Base-by-base conservation (phyloP, 1,140 invertebrate genomes). In the Heliconius nattereri region DNA sequence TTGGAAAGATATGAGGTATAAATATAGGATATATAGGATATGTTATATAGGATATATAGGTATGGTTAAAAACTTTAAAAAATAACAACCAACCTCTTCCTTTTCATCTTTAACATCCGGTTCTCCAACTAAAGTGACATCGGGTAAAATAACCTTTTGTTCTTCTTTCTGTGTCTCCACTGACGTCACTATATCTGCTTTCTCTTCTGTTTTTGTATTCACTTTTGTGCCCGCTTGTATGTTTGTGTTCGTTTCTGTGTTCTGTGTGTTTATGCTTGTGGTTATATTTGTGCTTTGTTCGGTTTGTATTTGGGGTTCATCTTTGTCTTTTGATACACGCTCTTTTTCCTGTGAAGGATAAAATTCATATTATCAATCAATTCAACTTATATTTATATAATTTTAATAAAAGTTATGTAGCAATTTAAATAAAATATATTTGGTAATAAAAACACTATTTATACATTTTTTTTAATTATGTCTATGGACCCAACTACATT, bases 41-140 rank as follows among this genome's bases (percentile, higher is more conserved):
- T n/a, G n/a, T n/a, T n/a, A n/a, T n/a, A n/a, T n/a, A n/a, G n/a
- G n/a, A n/a, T n/a, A n/a, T n/a, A n/a, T n/a, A n/a, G n/a, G n/a
- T n/a, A n/a, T n/a, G n/a, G n/a, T n/a, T n/a, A 11, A n/a, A 9
- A 23, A 20, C 1, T 5, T 19, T 52, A 52, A 52, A 20, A 20
- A 20, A 0, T 52, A 19, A 6, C 13, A 19, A 82, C 87, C 84
- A 9, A 94, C 92, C 86, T 92, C 92, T 79, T 94, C 90, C 37
- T 88, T 91, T 7, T 87, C 86, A 75, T 87, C 87, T 57, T 89
- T 89, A 0, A 74, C 76, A 19, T 78, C 78, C 2, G 85, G 76
- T 37, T 89, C 88, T 5, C 91, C 89, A 0, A 92, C 91, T 11
- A 90, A 76, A 13, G 92, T 94, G 9, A 94, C 92, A 73, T 94